Base-by-base conservation (phyloP, 1,140 invertebrate species). In the Meloidogyne floridensis region DNA sequence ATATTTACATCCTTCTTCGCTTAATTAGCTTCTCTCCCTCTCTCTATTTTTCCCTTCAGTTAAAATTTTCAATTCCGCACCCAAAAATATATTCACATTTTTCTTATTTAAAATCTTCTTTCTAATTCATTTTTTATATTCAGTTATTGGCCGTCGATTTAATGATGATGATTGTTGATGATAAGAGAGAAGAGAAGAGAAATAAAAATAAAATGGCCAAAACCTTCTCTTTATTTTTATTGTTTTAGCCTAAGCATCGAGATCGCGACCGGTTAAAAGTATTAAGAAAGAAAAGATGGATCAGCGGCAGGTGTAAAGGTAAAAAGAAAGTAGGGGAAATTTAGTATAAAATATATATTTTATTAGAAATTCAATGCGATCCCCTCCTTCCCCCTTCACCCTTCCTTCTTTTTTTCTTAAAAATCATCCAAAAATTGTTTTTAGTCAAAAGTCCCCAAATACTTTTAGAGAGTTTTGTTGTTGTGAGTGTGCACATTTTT, bases 401-500 rank as follows among this genome's bases (percentile, higher is more conserved):
- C 7, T 7, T 47, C 7, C 7, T 47, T 47, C 47, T 47, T 47
- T 6, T 47, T 47, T 47, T 47, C 47, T 47, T 47, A 65, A 65
- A 65, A 65, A 65, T 65, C 59, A 65, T 65, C 59, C 59, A 65
- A 65, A 47, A 47, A 65, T n/a, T n/a, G n/a, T 65, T n/a, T 15
- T 65, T 65, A 65, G 59, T n/a, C 5, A 65, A 59, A 15, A 65
- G 59, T 65, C 59, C 59, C 59, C 59, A 72, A 51, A 72, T 20
- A 72, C 4, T 18, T 10, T 43, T n/a, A 47, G 47, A 47, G 47
- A 47, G 47, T 47, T 47, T 5, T 43, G 18, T 20, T 51, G 11
- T 32, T 32, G 32, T 32, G 32, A 32, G 32, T 43, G 56, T 77
- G 75, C 47, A 77, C 51, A 77, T 77, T 77, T 77, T n/a, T 51